phyloP scores from a whole-genome alignment of 2,888 invertebrate species.

The Torymus auratus region DNA sequence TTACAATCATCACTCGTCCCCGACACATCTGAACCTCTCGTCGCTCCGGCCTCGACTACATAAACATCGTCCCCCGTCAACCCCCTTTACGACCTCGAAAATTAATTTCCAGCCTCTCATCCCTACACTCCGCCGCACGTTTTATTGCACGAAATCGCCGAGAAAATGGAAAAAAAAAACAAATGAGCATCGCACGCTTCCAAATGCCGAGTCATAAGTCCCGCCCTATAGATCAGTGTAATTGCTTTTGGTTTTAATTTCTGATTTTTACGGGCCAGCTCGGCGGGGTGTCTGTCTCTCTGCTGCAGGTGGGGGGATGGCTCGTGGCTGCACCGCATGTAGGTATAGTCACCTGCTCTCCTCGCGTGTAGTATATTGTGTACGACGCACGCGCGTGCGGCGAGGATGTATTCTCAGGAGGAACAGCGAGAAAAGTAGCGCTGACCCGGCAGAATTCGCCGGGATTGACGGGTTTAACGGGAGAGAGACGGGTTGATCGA shows the following conservation, averaged over 20 bases:
- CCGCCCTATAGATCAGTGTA: constrained; percentile 52
- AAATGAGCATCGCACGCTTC: constrained; percentile 42
- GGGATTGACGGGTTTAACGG: constrained; percentile 54
- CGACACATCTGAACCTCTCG: neutral
- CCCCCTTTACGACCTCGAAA: constrained; percentile 32
- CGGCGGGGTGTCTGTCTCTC: constrained; percentile 48
- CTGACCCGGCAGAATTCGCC: constrained; percentile 41
- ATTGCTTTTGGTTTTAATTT: constrained; percentile 58
- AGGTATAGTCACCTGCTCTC: constrained; percentile 34
- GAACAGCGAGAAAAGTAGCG: constrained; percentile 62
- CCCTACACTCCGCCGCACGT: neutral
- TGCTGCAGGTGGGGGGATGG: constrained; percentile 15
- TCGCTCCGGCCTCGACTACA: neutral
- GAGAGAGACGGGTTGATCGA: constrained; percentile 63
- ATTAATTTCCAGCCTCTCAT: constrained; percentile 45
- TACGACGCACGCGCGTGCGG: neutral
- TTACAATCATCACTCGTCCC: constrained; percentile 16
- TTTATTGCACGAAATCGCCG: constrained; percentile 37
- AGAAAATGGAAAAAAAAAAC: constrained; percentile 39
- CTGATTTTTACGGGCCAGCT: constrained; percentile 51
- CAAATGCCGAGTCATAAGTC: constrained; percentile 53
- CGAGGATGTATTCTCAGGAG: neutral
- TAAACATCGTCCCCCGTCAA: constrained; percentile 3
- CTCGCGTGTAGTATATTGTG: neutral
- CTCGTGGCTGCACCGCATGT: neutral